Evolutionary conservation across 2,113 vertebrate genomes (phyloP), one percentile per base, ranked within the genome.

Genomic region (Lanius collurio): DNA sequence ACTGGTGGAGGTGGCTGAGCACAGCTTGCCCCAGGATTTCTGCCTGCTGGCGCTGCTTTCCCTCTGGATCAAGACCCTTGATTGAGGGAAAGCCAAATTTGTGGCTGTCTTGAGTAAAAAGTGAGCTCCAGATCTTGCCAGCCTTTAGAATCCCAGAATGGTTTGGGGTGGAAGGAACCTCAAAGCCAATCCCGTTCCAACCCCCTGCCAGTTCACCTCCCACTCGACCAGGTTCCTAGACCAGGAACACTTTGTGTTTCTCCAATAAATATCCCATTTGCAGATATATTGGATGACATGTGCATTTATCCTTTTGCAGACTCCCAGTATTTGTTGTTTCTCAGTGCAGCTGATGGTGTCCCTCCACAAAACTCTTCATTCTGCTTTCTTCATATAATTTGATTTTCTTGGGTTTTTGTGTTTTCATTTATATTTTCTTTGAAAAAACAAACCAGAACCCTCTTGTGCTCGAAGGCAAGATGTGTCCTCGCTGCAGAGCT

Each of bases 261-360:
- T 73, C 49, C 50, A 64, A 2, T 47, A 74, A 74, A 81, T 60
- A 42, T 0, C 26, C 35, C 44, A 1, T 56, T 47, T 73, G 49
- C 30, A 81, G 59, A 26, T 20, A 5, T 1, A 5, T 13, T 71
- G 6, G 16, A 9, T 57, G 55, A 39, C 4, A 16, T 1, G 0
- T 42, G 28, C 24, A 10, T 24, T 84, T 56, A 30, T 31, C 52
- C 47, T 17, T 76, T 35, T 53, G 55, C 49, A 87, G 23, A 6
- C 26, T 69, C 31, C 11, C 20, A 7, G 0, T 50, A 55, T 52
- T 44, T 5, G 18, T 20, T 53, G 7, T 39, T 80, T 77, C 35
- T 80, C 62, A 37, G 30, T 35, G 49, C 15, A 87, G 33, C 35
- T 39, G 26, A 28, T 71, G 44, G 17, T 42, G 68, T 84, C 26